Percentiles rank a stretch among this genome's conserved stretches.
phyloP scores from a whole-genome alignment of 1,140 invertebrate species.

The Babylonia areolata region DNA sequence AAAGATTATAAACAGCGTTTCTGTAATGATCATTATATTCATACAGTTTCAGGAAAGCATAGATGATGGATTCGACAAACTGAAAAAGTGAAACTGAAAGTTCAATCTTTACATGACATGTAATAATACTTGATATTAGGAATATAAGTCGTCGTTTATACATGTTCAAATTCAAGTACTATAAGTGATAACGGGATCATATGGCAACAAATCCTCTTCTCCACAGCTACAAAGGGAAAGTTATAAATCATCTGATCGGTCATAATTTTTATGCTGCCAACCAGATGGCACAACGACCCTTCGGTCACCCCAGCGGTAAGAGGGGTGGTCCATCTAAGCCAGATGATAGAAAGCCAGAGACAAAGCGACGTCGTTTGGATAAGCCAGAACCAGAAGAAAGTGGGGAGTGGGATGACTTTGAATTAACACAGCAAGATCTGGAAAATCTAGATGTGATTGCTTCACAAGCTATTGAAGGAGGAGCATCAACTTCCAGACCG shows the following conservation, averaged over 20 bases:
- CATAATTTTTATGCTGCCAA: neutral
- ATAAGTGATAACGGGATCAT: too few relatives aligned
- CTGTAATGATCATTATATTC: too few relatives aligned
- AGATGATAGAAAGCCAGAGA: neutral
- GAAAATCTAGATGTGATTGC: slow-evolving; percentile 35
- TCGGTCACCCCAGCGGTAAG: neutral
- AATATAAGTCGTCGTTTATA: too few relatives aligned
- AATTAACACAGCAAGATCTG: slow-evolving; percentile 37
- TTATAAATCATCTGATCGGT: too few relatives aligned
- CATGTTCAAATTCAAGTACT: too few relatives aligned
- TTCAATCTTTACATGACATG: too few relatives aligned
- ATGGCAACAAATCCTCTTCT: slow-evolving; percentile 35
- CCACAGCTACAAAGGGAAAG: slow-evolving; percentile 4
- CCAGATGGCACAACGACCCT: neutral
- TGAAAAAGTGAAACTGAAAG: too few relatives aligned
- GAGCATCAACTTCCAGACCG: neutral
- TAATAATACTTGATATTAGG: too few relatives aligned
- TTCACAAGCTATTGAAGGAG: slow-evolving; percentile 32
- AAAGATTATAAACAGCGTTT: too few relatives aligned
- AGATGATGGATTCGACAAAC: too few relatives aligned
- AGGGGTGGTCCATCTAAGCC: neutral
- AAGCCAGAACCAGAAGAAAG: slow-evolving; percentile 18
- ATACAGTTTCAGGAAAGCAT: too few relatives aligned
- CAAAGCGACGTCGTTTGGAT: slow-evolving; percentile 27
- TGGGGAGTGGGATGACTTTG: slow-evolving; percentile 36